Evolutionary conservation across 2,797 vertebrate genomes (phyloP), one percentile per base, ranked within the genome.

Genomic region (Diplodus sargus): DNA sequence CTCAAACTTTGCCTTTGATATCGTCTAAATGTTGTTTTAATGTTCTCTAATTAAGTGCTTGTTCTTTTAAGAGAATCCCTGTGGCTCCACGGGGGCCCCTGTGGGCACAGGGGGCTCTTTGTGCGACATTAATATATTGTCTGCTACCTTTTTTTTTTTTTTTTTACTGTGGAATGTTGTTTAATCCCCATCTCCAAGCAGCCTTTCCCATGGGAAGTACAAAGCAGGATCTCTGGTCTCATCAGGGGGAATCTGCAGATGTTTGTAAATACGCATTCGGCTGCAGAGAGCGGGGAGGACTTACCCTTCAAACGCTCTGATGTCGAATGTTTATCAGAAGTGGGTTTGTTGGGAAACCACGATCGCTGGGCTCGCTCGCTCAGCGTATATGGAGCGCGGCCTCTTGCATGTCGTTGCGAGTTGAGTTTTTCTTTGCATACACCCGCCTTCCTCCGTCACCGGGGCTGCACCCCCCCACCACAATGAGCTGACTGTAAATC

Each of bases 261-360:
- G 91, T 92, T 91, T 88, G 90, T 92, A 84, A 90, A 91, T 74
- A 86, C 28, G 51, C 84, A 56, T 28, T 64, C 17, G 81, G 89
- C 83, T 34, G 45, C 76, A 17, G 58, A 82, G 78, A 63, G 64
- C 85, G 30, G 61, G 16, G 84, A 82, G 61, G 86, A 79, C 76
- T 28, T 74, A 74, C 75, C 87, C 89, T 84, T 88, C 85, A 87
- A 91, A 90, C 85, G 67, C 58, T 83, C 74, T 74, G 62, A 81
- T 83, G 84, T 39, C 49, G 74, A 79, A 75, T 81, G 85, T 89
- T 90, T 90, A 85, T 89, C 85, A 90, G 90, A 92, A 89, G 91
- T 90, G 91, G 90, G 70, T 90, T 91, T 70, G 64, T 88, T 64
- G 72, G 83, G 82, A 85, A 86, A 73, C 90, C 87, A 69, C 80